Percentiles rank a stretch among this genome's conserved stretches.
Conservation (phyloP, 2,888 invertebrate genomes). For the Plutella xylostella region DNA sequence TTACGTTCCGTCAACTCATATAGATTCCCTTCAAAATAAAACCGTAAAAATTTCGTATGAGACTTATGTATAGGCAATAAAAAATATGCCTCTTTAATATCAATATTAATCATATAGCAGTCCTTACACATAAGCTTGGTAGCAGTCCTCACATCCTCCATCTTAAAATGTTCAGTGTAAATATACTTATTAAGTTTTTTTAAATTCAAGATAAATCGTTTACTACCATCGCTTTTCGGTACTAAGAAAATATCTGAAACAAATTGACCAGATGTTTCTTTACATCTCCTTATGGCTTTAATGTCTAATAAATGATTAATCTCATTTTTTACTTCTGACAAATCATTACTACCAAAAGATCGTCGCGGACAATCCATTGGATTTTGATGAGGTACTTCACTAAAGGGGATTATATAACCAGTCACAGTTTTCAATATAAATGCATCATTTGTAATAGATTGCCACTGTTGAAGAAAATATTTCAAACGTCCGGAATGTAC, state of each 20-base stretch:
- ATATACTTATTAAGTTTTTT: conserved; percentile 9
- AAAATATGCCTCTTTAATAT: conserved; percentile 10
- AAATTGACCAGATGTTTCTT: background rate
- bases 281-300: background rate
- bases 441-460: background rate
- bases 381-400: background rate
- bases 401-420: background rate
- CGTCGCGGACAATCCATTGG: background rate
- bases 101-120: conserved; percentile 5
- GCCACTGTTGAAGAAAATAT: background rate
- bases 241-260: conserved; percentile 6
- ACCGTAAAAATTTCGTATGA: conserved; percentile 5
- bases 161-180: conserved; percentile 7
- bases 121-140: conserved; percentile 2
- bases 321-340: background rate
- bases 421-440: background rate
- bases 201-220: conserved; percentile 8
- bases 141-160: conserved; percentile 12
- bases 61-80: conserved; percentile 3
- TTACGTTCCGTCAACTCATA: no score
- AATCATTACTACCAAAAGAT: background rate
- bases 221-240: conserved; percentile 8
- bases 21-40: conserved; percentile 1
- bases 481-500: background rate
- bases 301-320: background rate